Evolutionary conservation across 2,888 invertebrate species (phyloP).

Genomic region (Hypolimnas misippus): DNA sequence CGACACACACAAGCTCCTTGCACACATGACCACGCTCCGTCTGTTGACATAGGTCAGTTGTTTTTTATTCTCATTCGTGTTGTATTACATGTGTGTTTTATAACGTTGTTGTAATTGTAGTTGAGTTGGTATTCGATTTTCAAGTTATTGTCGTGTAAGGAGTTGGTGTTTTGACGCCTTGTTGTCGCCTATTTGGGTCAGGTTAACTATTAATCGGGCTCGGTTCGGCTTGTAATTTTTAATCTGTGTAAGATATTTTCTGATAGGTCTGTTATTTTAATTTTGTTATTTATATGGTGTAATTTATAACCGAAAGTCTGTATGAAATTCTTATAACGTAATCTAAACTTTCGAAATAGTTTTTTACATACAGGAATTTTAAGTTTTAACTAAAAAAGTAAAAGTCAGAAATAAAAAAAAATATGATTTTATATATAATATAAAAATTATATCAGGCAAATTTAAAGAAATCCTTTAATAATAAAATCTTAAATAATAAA

Average conservation of each 20-base stretch:
- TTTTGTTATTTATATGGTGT: no score
- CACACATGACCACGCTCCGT: constrained; percentile 52
- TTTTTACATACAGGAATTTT: no score
- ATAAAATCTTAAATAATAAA: no score
- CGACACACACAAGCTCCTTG: constrained; percentile 9
- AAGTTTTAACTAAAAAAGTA: no score
- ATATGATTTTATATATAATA: no score
- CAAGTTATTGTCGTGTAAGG: constrained; percentile 4
- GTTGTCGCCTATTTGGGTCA: constrained; percentile 4
- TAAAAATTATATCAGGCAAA: no score
- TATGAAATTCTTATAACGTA: no score
- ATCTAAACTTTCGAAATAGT: no score
- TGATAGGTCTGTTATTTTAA: no score
- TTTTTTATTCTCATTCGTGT: constrained; percentile 51
- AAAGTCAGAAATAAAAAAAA: no score
- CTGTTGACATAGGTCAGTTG: constrained; percentile 81
- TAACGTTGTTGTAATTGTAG: constrained; percentile 14
- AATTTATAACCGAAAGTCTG: no score
- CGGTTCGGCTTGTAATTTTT: not conserved
- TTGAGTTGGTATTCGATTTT: constrained; percentile 11
- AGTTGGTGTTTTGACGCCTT: not conserved
- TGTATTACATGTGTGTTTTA: constrained; percentile 23
- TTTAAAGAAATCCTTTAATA: no score
- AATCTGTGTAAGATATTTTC: not conserved
- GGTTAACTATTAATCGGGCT: not conserved